Percentiles rank a stretch among this genome's conserved stretches.
These are phyloP conservation scores for Macrostomum lignano DNA, from an alignment of 1,140 invertebrate genomes.

Conservation along the genomic window DNA sequence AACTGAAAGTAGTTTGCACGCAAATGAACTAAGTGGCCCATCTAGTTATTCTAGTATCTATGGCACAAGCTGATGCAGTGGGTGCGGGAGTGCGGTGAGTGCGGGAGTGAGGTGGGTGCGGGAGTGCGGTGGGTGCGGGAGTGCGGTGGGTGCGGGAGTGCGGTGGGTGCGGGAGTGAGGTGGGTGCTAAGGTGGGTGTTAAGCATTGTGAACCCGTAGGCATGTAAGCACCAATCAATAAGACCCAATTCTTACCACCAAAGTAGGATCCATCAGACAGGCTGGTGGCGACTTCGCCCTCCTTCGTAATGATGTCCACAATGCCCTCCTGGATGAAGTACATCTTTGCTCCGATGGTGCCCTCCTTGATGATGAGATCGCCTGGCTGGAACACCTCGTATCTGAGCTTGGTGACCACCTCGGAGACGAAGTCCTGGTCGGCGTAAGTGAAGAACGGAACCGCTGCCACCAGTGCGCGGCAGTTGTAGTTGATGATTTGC, in stretches of 20 bases:
- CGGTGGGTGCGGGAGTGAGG: no score
- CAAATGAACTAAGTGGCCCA: no score
- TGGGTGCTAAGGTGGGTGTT: no score
- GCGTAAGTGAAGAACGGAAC: conserved; percentile 95
- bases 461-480: conserved; percentile 74
- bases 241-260: conserved; percentile 41
- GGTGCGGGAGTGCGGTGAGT: no score
- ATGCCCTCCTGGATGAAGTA: conserved; percentile 94
- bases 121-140: no score
- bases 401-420: conserved; percentile 75
- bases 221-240: no score
- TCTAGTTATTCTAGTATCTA: no score
- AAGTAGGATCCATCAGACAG: conserved; percentile 89
- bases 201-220: no score
- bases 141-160: no score
- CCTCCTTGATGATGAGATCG: conserved; percentile 34
- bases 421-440: conserved; percentile 81
- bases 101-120: no score
- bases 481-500: conserved; percentile 97
- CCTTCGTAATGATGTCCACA: conserved; percentile 61
- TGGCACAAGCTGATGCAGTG: no score
- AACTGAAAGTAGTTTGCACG: no score
- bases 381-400: conserved; percentile 90
- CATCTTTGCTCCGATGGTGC: conserved; percentile 85
- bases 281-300: conserved; percentile 83